A percentile compares a stretch with the other conserved stretches of the same genome.
Evolutionary conservation across 2,888 invertebrate genomes (phyloP).

Genomic region (Acleris holmiana): DNA sequence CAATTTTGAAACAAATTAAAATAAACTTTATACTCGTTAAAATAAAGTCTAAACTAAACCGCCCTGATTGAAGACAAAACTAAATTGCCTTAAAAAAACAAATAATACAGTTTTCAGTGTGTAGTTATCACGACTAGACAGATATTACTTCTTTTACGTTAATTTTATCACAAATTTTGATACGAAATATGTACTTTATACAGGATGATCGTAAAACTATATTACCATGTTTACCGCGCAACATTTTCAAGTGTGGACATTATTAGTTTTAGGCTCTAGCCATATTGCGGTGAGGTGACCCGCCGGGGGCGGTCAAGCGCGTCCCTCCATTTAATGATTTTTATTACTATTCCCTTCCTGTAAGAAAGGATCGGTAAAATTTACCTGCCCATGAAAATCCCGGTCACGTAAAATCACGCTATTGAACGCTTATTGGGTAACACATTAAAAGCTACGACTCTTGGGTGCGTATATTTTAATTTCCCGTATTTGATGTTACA

Average conservation of each 20-base stretch:
- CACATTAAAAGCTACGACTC: conserved; percentile 61
- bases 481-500: conserved; percentile 42
- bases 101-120: no score
- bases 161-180: no score
- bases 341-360: conserved; percentile 66
- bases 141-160: no score
- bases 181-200: neutral
- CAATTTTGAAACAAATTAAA: no score
- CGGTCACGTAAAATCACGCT: conserved; percentile 62
- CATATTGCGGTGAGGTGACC: conserved; percentile 57
- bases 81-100: no score
- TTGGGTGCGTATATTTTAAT: conserved; percentile 53
- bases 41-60: no score
- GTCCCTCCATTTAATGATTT: conserved; percentile 72
- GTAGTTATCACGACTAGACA: no score
- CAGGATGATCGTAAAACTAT: conserved; percentile 5
- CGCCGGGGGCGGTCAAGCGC: conserved; percentile 57
- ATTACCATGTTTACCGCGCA: neutral
- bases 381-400: conserved; percentile 62
- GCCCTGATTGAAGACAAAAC: no score
- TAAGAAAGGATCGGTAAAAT: conserved; percentile 60
- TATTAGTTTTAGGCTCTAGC: conserved; percentile 55
- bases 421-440: conserved; percentile 71
- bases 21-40: no score
- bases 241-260: conserved; percentile 49